Base-by-base conservation (phyloP, 2,888 invertebrate species). In the Vanessa cardui region DNA sequence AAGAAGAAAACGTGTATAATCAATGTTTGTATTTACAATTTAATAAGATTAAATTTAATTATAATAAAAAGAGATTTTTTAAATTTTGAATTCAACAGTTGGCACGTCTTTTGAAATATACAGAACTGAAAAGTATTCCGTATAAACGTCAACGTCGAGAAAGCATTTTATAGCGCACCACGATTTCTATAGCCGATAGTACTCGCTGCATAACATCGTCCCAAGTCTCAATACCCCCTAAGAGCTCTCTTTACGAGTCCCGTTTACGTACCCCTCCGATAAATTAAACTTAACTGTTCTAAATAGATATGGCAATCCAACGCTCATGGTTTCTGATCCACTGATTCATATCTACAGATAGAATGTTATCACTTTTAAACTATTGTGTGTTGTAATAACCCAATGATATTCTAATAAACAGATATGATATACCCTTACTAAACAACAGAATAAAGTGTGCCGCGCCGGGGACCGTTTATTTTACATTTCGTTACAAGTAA, bases 251-350 rank as follows among this genome's bases (percentile, higher is more conserved):
- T 74, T 72, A 74, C 72, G 74, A 73, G 62, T 49, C 60, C 39
- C 69, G 70, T 65, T 69, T 67, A 61, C 76, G 68, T 74, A 65
- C 68, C 73, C 69, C 73, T 70, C 71, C 77, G 78, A 84, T 85
- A 85, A 86, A 86, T 86, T 86, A 82, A 82, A 81, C 74, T 77
- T 67, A 78, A 78, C 79, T 74, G 76, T 76, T 77, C 75, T 80
- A 82, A 87, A 85, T 79, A 80, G 83, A 33, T 21, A n/a, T 15
- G 6, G 31, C n/a, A 26, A 52, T 16, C 26, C 16, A 52, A 15
- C 2, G n/a, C 31, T 54, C 8, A 54, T 52, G 20, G 20, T 15
- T 26, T 52, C 20, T 52, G 15, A n/a, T 47, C n/a, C 47, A n/a
- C n/a, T 47, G n/a, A 47, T 47, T 47, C n/a, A 4, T 47, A n/a